Conservation (phyloP, 2,113 vertebrate genomes). For the Pterocles orientalis region DNA sequence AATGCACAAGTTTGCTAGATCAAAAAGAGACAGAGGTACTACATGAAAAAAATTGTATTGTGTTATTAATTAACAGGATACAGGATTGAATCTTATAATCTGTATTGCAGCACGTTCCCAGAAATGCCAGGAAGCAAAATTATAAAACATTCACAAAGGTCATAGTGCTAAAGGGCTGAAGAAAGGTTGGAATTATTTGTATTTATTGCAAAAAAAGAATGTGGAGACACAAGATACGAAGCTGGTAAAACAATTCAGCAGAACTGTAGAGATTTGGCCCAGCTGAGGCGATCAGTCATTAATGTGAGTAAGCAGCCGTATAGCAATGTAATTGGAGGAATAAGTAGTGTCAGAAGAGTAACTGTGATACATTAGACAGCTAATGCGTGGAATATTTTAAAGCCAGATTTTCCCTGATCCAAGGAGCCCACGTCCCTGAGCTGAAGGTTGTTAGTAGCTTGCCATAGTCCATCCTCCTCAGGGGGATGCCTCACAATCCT, state of each 20-base stretch:
- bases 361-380: neutral
- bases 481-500: neutral
- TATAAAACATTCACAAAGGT: neutral
- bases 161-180: neutral
- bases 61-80: slow-evolving; percentile 3
- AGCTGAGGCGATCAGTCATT: neutral
- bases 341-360: neutral
- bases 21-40: neutral
- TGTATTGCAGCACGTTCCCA: neutral
- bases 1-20: neutral
- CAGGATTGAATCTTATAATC: neutral
- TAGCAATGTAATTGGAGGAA: neutral
- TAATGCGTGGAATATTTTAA: neutral
- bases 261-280: neutral
- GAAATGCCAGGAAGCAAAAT: neutral
- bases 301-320: neutral
- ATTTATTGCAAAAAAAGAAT: neutral
- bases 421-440: neutral
- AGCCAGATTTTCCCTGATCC: neutral
- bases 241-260: neutral
- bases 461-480: neutral
- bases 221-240: neutral
- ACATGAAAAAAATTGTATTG: neutral
- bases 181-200: neutral
- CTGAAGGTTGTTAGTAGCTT: neutral